Evolutionary conservation across 1,140 invertebrate genomes (phyloP).

Genomic region (Drosophila nebulosa): DNA sequence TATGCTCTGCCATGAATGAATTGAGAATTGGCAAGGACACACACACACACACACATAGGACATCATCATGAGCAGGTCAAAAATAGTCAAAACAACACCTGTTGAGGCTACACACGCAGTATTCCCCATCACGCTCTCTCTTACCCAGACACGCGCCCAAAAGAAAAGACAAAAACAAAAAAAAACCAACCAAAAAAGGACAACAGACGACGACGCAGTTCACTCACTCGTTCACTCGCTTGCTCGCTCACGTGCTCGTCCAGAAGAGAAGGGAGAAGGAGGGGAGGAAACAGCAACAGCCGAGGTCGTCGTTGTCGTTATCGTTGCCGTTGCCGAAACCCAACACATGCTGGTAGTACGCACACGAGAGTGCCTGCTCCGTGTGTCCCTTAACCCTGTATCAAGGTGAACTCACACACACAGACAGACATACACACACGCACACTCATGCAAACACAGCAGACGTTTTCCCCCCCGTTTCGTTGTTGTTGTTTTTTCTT

Average conservation of each 20-base stretch:
- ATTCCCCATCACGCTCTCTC: not conserved
- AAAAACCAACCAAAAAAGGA: no score
- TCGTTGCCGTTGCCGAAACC: constrained; percentile 1
- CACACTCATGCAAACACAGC: constrained; percentile 2
- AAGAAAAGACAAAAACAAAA: not conserved
- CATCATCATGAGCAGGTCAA: constrained; percentile 18
- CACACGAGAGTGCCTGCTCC: not conserved
- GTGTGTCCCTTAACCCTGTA: not conserved
- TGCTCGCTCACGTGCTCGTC: constrained; percentile 18
- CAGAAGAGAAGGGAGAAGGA: constrained; percentile 6
- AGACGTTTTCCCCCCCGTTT: constrained; percentile 15
- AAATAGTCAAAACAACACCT: constrained; percentile 68
- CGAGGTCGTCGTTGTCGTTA: not conserved
- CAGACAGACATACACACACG: not conserved
- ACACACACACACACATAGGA: not conserved
- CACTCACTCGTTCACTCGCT: constrained; percentile 15
- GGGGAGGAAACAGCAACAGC: constrained; percentile 15
- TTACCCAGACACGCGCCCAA: constrained; percentile 54
- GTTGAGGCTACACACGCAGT: constrained; percentile 50
- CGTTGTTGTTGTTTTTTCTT: constrained; percentile 27
- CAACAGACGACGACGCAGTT: constrained; percentile 48
- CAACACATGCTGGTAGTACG: constrained; percentile 31
- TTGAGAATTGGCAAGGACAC: constrained; percentile 23
- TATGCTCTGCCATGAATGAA: constrained; percentile 43
- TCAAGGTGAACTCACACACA: no score